These are phyloP conservation scores for Physocephala rufipes DNA, from an alignment of 2,888 invertebrate species.

Conservation along the genomic window DNA sequence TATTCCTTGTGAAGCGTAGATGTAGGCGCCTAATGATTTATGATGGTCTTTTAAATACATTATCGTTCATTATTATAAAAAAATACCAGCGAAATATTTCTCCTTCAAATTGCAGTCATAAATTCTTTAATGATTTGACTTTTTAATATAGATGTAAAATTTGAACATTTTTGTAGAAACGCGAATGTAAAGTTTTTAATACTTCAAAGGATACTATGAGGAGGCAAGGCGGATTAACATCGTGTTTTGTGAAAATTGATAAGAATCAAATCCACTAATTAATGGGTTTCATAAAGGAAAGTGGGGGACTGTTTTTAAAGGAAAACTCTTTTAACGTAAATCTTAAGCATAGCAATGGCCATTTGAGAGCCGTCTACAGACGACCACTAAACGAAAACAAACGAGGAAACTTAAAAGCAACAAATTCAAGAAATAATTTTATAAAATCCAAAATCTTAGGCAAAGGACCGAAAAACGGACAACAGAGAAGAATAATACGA, in stretches of 20 bases:
- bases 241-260: conserved; percentile 1
- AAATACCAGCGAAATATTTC: no score
- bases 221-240: neutral
- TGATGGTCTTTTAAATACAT: neutral
- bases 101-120: no score
- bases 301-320: no score
- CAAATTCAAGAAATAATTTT: neutral
- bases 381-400: no score
- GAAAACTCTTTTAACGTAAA: no score
- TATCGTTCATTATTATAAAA: no score
- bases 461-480: no score
- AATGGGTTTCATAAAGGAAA: no score
- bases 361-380: no score
- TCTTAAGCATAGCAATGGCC: no score
- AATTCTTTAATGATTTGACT: neutral
- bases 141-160: neutral
- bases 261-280: no score
- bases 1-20: neutral
- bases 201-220: no score
- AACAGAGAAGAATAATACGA: neutral
- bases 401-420: neutral
- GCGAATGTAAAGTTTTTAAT: neutral
- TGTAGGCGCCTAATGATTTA: conserved; percentile 1
- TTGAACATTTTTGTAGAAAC: neutral
- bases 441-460: neutral